Evolutionary conservation across 2,888 invertebrate species (phyloP).

Genomic region (Drosophila vallismaia): DNA sequence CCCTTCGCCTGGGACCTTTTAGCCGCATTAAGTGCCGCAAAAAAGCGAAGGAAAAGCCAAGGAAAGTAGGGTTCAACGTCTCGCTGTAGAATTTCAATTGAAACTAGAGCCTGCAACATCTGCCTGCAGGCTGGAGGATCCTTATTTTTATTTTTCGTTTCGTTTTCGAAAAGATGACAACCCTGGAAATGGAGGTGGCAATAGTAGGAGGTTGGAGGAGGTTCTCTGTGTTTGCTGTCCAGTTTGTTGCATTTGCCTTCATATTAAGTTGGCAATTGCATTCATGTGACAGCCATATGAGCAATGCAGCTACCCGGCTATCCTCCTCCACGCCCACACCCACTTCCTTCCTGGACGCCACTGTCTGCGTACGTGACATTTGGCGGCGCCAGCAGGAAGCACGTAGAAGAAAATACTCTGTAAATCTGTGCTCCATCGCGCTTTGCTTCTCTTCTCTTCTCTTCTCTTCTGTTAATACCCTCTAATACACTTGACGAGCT

Average conservation of each 20-base stretch:
- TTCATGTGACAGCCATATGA: slow-evolving; percentile 49
- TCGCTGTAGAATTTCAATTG: slow-evolving; percentile 56
- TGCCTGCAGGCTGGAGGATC: neutral
- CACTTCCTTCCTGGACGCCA: slow-evolving; percentile 34
- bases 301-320: slow-evolving; percentile 21
- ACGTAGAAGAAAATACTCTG: slow-evolving; percentile 74
- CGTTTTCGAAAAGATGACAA: slow-evolving; percentile 35
- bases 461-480: slow-evolving; percentile 6
- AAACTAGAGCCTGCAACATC: slow-evolving; percentile 28
- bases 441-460: slow-evolving; percentile 28
- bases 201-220: neutral
- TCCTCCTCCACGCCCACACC: too few relatives aligned
- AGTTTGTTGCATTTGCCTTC: slow-evolving; percentile 60
- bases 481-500: neutral
- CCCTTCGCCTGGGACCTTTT: slow-evolving; percentile 3
- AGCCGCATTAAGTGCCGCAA: slow-evolving; percentile 11
- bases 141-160: neutral
- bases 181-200: neutral
- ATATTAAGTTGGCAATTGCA: slow-evolving; percentile 62
- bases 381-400: slow-evolving; percentile 71
- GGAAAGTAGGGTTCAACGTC: neutral
- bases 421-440: slow-evolving; percentile 70
- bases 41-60: too few relatives aligned
- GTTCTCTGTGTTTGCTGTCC: slow-evolving; percentile 42
- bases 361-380: slow-evolving; percentile 75